Conservation (phyloP, 2,797 vertebrate genomes). For the Tamandua tetradactyla region DNA sequence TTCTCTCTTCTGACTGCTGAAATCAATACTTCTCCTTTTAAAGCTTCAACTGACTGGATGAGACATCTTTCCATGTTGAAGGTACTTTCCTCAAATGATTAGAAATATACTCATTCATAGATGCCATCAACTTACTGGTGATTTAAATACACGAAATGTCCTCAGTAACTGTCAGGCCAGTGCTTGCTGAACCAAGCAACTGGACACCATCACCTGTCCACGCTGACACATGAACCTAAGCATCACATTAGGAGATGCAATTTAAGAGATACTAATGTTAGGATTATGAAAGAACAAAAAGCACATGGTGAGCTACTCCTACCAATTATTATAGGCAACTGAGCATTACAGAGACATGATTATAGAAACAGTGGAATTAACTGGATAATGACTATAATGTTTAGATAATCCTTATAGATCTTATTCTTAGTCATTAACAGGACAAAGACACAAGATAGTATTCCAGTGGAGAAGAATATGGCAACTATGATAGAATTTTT, state of each 20-base stretch:
- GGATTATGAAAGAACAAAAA: slow-evolving; percentile 15
- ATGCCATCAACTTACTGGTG: too few species aligned
- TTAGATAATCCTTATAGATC: not conserved
- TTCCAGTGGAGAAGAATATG: not conserved
- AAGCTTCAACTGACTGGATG: too few species aligned
- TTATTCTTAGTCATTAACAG: not conserved
- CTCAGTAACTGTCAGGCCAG: too few species aligned
- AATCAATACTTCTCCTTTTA: too few species aligned
- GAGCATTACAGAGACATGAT: not conserved
- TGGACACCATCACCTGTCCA: too few species aligned
- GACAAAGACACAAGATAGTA: not conserved
- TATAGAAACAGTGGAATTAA: not conserved
- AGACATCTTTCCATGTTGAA: too few species aligned
- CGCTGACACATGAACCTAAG: too few species aligned
- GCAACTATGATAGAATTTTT: not conserved
- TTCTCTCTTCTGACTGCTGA: too few species aligned
- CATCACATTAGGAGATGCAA: not conserved
- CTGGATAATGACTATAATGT: not conserved
- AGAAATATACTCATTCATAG: too few species aligned
- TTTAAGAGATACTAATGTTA: not conserved
- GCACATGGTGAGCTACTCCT: not conserved
- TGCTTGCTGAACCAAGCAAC: too few species aligned
- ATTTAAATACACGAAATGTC: too few species aligned
- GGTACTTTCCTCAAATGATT: too few species aligned
- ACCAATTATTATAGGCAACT: not conserved